Conservation (phyloP, 2,113 vertebrate species). For the Diadophis punctatus region DNA sequence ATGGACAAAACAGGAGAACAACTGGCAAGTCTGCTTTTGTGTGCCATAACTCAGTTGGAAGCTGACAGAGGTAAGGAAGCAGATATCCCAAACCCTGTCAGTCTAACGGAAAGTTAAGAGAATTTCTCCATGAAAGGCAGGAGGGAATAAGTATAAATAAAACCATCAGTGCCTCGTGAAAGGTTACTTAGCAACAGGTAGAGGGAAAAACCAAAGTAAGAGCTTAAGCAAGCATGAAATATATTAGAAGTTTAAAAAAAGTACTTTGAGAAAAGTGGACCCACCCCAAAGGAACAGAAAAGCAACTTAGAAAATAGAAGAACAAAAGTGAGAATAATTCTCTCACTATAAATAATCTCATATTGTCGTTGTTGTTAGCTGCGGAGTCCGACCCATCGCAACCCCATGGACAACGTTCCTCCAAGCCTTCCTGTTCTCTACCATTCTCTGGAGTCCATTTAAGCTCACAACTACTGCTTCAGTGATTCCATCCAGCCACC, state of each 20-base stretch:
- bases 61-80: not conserved
- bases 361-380: no score
- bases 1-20: not conserved
- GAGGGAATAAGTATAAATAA: not conserved
- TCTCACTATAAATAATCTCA: not conserved
- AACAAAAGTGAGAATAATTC: not conserved
- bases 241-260: not conserved
- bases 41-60: not conserved
- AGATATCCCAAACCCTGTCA: not conserved
- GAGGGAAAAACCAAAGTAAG: not conserved
- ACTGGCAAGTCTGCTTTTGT: not conserved
- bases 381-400: no score
- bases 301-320: not conserved
- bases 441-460: no score
- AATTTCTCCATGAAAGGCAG: not conserved
- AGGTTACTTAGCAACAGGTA: not conserved
- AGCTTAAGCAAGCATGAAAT: not conserved
- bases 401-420: no score
- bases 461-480: no score
- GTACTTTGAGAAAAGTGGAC: not conserved
- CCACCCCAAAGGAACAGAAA: not conserved
- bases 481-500: no score
- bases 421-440: no score
- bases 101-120: not conserved
- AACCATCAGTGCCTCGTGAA: not conserved